Percentiles rank a stretch among this genome's conserved stretches.
Conservation (phyloP, 2,797 vertebrate species). For the Parambassis ranga region DNA sequence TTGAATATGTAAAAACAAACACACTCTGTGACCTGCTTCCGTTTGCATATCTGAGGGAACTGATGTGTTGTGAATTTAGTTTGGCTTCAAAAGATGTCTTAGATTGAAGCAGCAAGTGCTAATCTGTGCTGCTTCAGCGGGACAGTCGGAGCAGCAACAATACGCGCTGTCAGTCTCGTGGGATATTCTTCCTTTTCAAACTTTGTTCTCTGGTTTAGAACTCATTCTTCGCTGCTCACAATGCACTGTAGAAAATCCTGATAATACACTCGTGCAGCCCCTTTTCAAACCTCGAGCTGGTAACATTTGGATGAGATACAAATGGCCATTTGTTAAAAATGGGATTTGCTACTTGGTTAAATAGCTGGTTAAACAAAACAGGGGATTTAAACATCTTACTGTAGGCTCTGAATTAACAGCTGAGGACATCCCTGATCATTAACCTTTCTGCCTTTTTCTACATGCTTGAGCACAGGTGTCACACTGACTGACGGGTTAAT, state of each 20-base stretch:
- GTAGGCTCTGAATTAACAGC: too few species aligned
- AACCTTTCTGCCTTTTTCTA: background rate
- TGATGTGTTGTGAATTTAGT: background rate
- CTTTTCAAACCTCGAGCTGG: too few species aligned
- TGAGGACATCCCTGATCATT: too few species aligned
- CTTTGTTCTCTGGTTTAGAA: background rate
- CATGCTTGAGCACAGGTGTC: background rate
- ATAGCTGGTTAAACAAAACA: too few species aligned
- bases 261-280: background rate
- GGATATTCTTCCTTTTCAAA: background rate
- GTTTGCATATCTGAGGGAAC: background rate
- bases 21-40: too few species aligned
- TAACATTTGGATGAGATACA: too few species aligned
- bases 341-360: too few species aligned
- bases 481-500: slow-evolving; percentile 15
- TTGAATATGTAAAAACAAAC: too few species aligned
- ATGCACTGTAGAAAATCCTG: background rate
- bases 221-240: background rate
- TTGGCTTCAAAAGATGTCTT: background rate
- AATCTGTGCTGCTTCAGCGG: background rate
- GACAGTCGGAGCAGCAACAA: background rate
- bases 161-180: background rate
- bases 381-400: too few species aligned
- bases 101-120: background rate
- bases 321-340: too few species aligned